Conservation (phyloP, 2,888 invertebrate species). For the Drosophila aldrichi region DNA sequence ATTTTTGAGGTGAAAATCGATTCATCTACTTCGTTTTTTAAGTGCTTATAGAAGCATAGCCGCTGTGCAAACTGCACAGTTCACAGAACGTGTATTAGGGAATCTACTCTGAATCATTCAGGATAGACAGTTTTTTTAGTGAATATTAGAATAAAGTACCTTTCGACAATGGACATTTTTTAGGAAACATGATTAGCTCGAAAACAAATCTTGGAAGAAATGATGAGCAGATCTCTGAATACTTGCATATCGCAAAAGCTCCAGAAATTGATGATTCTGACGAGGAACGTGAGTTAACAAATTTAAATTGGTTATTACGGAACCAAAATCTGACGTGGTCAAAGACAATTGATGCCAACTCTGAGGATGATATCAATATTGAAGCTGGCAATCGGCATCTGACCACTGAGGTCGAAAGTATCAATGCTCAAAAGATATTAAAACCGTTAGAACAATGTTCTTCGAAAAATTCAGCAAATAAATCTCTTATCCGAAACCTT, state of each 20-base stretch:
- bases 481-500: conserved; percentile 2
- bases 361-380: conserved; percentile 56
- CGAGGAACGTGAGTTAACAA: conserved; percentile 84
- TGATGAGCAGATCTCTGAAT: not conserved
- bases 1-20: no score
- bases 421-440: not conserved
- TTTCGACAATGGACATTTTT: not conserved
- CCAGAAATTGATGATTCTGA: conserved; percentile 70
- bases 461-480: conserved; percentile 7
- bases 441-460: not conserved
- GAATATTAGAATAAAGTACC: not conserved
- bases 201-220: not conserved
- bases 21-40: no score
- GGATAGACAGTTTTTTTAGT: not conserved
- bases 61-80: no score
- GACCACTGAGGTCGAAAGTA: not conserved
- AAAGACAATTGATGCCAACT: conserved; percentile 67
- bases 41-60: no score
- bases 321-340: conserved; percentile 83
- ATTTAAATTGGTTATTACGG: conserved; percentile 84
- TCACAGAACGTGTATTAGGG: no score
- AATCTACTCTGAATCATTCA: not conserved
- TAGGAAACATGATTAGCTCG: conserved; percentile 6
- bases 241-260: not conserved
- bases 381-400: not conserved